phyloP scores from a whole-genome alignment of 2,797 vertebrate species.

The Trematomus bernacchii region DNA sequence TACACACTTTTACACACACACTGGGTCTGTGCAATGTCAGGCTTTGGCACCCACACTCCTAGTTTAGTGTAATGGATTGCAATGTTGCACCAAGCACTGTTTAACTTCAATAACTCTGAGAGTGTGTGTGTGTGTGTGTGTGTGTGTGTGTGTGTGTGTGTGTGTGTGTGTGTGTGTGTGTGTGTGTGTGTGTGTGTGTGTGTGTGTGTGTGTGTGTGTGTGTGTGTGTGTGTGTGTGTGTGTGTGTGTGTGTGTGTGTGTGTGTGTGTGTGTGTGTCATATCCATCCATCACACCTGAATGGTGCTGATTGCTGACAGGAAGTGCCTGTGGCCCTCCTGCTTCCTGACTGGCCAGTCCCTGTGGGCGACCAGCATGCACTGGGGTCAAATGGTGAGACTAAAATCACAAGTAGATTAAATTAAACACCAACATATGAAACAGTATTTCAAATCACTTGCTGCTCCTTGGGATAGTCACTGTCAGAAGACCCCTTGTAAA shows the following conservation, averaged over 20 bases:
- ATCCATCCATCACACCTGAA: conserved; percentile 76
- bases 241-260: conserved; percentile 5
- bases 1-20: background rate
- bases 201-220: background rate
- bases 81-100: conserved; percentile 51
- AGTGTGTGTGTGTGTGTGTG: background rate
- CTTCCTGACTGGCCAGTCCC: conserved; percentile 61
- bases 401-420: conserved; percentile 19
- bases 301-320: conserved; percentile 61
- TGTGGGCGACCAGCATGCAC: conserved; percentile 35
- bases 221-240: background rate
- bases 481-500: too few relatives aligned
- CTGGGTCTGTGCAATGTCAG: conserved; percentile 45
- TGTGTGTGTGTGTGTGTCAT: conserved; percentile 13
- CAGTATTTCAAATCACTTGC: too few relatives aligned
- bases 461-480: too few relatives aligned
- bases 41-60: conserved; percentile 31
- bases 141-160: too few relatives aligned
- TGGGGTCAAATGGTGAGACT: conserved; percentile 29
- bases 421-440: conserved; percentile 14
- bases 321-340: conserved; percentile 54
- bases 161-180: conserved; percentile 3
- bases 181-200: conserved; percentile 20
- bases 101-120: conserved; percentile 45
- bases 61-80: conserved; percentile 55